Conservation (phyloP, 2,797 vertebrate genomes). For the Mareca strepera region DNA sequence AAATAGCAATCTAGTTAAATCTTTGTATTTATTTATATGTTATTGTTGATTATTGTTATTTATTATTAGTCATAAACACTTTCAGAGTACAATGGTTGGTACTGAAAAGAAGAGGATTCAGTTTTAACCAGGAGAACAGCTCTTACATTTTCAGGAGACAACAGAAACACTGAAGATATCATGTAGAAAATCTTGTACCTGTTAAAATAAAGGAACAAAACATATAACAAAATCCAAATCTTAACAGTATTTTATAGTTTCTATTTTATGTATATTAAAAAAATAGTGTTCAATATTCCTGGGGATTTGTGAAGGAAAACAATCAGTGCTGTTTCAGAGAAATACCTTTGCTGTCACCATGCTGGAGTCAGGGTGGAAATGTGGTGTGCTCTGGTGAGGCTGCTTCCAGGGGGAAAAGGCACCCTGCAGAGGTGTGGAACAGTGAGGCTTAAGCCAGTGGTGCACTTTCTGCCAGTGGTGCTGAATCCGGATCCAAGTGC, state of each 20-base stretch:
- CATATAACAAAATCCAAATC: background rate
- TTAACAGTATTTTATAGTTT: background rate
- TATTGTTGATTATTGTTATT: background rate
- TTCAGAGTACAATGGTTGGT: background rate
- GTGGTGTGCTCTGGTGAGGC: background rate
- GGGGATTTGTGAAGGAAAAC: background rate
- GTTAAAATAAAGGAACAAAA: background rate
- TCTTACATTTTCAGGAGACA: background rate
- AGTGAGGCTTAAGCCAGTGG: fast-evolving
- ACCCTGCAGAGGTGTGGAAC: fast-evolving
- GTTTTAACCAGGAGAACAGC: background rate
- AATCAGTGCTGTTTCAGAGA: background rate
- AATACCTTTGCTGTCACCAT: background rate
- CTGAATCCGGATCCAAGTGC: fast-evolving
- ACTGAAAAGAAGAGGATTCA: background rate
- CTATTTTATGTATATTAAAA: background rate
- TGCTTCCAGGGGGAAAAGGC: background rate
- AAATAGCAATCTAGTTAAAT: background rate
- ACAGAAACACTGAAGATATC: background rate
- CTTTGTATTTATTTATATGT: background rate
- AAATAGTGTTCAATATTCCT: background rate
- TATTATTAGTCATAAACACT: background rate
- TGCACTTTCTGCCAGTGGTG: background rate
- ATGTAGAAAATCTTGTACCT: background rate
- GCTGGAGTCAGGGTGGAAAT: fast-evolving